Evolutionary conservation across 2,797 vertebrate species (phyloP).

Genomic region (Gymnopithys bicolor): DNA sequence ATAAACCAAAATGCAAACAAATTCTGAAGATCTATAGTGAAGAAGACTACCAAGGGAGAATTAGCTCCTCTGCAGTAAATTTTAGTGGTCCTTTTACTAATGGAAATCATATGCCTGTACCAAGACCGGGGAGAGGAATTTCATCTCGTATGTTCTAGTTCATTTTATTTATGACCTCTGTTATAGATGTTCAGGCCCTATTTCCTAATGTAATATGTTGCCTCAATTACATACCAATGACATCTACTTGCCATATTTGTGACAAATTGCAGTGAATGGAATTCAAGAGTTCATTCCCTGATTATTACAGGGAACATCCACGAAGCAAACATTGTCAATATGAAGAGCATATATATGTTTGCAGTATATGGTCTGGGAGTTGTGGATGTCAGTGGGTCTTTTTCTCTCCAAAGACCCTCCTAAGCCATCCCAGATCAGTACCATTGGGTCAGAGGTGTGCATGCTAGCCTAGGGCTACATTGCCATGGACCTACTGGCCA

Average conservation of each 20-base stretch:
- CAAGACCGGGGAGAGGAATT: not conserved
- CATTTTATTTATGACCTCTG: constrained; percentile 31
- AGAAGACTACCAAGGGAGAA: not conserved
- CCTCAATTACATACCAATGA: not conserved
- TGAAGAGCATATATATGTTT: not conserved
- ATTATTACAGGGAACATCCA: not conserved
- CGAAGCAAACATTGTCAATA: not conserved
- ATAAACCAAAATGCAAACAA: not conserved
- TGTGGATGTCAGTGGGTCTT: not conserved
- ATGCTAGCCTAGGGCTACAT: not conserved
- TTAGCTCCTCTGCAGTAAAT: not conserved
- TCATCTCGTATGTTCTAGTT: not conserved
- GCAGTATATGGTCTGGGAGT: not conserved
- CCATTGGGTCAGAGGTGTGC: not conserved
- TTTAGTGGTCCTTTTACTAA: constrained; percentile 25
- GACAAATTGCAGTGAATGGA: not conserved
- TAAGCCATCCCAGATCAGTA: not conserved
- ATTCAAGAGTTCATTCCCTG: not conserved
- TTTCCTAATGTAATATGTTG: not conserved
- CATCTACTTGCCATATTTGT: not conserved
- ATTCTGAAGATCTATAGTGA: not conserved
- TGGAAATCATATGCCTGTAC: constrained; percentile 3
- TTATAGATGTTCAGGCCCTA: not conserved
- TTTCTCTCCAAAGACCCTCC: not conserved
- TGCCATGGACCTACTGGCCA: not conserved